Evolutionary conservation across 2,113 vertebrate species (phyloP).

Genomic region (Silurus asotus): DNA sequence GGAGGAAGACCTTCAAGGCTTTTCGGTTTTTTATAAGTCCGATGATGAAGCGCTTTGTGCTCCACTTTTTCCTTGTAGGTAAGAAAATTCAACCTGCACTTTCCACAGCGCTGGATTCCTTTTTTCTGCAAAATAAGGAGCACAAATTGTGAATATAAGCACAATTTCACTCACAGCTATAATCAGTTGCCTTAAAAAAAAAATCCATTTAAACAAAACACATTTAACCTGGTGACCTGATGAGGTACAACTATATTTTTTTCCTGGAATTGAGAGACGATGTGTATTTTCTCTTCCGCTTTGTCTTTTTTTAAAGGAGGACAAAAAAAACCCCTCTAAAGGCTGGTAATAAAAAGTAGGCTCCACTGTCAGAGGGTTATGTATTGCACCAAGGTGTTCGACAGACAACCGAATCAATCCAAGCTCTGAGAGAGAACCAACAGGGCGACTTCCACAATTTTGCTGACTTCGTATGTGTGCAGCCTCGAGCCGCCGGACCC

Average conservation of each 20-base stretch:
- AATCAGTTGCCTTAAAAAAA: not conserved
- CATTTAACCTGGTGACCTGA: not conserved
- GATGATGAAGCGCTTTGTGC: conserved; percentile 90
- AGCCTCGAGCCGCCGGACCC: conserved; percentile 35
- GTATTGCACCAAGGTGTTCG: conserved; percentile 57
- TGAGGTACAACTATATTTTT: conserved; percentile 33
- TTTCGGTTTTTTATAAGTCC: conserved; percentile 91
- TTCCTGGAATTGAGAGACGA: conserved; percentile 19
- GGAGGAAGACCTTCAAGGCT: conserved; percentile 92
- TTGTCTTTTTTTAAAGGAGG: conserved; percentile 44
- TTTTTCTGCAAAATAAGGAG: conserved; percentile 79
- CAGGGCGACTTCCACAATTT: conserved; percentile 48
- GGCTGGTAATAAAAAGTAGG: conserved; percentile 45
- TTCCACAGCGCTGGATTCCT: conserved; percentile 91
- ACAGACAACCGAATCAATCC: conserved; percentile 66
- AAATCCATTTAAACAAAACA: not conserved
- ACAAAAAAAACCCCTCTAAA: conserved; percentile 40
- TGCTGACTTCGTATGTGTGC: conserved; percentile 55
- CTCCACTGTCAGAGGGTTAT: conserved; percentile 59
- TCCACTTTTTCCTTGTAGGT: conserved; percentile 93
- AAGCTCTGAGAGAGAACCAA: conserved; percentile 51
- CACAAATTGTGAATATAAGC: conserved; percentile 4
- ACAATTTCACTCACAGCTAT: not conserved
- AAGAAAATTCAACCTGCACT: conserved; percentile 94
- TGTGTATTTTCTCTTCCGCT: conserved; percentile 1